Percentiles rank a stretch among this genome's conserved stretches.
phyloP scores from a whole-genome alignment of 1,140 invertebrate species.

The Sarcophaga bullata region DNA sequence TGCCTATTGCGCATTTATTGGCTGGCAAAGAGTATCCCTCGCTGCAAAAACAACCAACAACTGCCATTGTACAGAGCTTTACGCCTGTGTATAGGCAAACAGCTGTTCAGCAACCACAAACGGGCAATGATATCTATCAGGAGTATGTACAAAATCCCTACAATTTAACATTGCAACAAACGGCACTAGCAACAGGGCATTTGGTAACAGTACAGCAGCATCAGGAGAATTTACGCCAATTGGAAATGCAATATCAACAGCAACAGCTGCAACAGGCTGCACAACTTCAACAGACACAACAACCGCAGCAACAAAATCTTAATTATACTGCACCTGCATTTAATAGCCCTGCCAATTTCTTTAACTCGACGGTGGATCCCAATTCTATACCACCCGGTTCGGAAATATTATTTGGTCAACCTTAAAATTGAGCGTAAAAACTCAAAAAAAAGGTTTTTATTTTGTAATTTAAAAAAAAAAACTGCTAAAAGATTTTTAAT shows the following conservation, averaged over 20 bases:
- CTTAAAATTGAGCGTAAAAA: slow-evolving; percentile 44
- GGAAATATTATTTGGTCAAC: slow-evolving; percentile 69
- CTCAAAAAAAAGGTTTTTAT: background rate
- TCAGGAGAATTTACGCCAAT: slow-evolving; percentile 7
- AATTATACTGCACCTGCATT: slow-evolving; percentile 49
- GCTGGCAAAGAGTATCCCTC: slow-evolving; percentile 58
- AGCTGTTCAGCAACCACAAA: slow-evolving; percentile 39
- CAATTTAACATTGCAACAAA: slow-evolving; percentile 61
- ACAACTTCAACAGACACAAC: slow-evolving; percentile 29
- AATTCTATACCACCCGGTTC: slow-evolving; percentile 68
- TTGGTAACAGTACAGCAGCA: slow-evolving; percentile 17
- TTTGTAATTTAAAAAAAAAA: background rate
- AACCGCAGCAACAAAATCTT: slow-evolving; percentile 49
- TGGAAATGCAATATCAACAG: slow-evolving; percentile 23
- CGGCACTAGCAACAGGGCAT: slow-evolving; percentile 40
- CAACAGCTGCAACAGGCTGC: background rate
- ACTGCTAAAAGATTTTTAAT: too few relatives aligned
- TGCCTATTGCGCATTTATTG: slow-evolving; percentile 58
- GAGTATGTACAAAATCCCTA: slow-evolving; percentile 68
- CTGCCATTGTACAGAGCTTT: slow-evolving; percentile 63
- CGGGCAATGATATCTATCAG: slow-evolving; percentile 62
- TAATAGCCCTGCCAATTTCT: slow-evolving; percentile 69
- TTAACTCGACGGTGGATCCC: slow-evolving; percentile 66
- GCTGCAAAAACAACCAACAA: slow-evolving; percentile 54
- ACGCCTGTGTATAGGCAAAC: slow-evolving; percentile 53